Conservation (phyloP, 2,113 vertebrate genomes). For the Elephas maximus region DNA sequence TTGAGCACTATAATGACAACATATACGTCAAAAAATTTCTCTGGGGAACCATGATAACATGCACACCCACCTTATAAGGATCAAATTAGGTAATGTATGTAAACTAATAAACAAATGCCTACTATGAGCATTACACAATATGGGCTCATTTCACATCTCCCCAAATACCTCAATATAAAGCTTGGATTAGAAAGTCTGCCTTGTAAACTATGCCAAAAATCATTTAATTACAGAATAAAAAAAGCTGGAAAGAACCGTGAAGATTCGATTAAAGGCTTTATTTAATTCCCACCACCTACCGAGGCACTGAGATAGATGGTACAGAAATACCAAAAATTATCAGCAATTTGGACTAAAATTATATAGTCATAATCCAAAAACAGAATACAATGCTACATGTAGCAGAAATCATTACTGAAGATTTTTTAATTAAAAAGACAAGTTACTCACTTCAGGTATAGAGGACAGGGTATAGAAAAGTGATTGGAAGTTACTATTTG, state of each 20-base stretch:
- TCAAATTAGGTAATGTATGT: not conserved
- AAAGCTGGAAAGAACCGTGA: not conserved
- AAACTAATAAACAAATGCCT: conserved; percentile 27
- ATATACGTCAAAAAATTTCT: not conserved
- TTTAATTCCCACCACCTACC: not conserved
- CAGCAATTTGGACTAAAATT: not conserved
- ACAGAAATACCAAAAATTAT: conserved; percentile 26
- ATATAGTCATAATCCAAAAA: conserved; percentile 8
- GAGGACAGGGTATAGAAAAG: not conserved
- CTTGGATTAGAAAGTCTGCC: not conserved
- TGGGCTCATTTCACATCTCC: conserved; percentile 29
- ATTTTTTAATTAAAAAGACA: conserved; percentile 32
- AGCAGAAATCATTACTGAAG: conserved; percentile 32
- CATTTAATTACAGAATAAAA: not conserved
- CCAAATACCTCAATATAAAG: conserved; percentile 18
- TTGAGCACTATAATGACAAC: not conserved
- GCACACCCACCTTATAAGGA: not conserved
- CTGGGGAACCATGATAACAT: not conserved
- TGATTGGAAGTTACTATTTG: not conserved
- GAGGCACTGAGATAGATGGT: not conserved
- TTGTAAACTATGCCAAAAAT: conserved; percentile 47
- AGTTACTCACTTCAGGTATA: not conserved
- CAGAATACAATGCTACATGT: not conserved
- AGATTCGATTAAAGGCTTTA: not conserved
- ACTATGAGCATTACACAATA: not conserved